These are phyloP conservation scores for Alloplasta piceator DNA, from an alignment of 2,888 invertebrate species.

Conservation along the genomic window DNA sequence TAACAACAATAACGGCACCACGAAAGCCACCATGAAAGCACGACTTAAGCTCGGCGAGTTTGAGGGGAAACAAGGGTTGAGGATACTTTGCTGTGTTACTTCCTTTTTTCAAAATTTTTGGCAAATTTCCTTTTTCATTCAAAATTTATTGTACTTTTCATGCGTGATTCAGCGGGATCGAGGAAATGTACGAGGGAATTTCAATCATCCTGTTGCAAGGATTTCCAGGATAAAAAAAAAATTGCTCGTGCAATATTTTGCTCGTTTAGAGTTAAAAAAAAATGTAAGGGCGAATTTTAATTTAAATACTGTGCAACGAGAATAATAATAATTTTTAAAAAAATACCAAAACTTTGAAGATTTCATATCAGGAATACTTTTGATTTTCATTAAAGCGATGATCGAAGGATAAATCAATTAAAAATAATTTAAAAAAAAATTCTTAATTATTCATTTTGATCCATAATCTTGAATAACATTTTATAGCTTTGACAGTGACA, in stretches of 20 bases:
- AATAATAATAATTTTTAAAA: too few species aligned
- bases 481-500: too few species aligned
- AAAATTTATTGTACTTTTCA: constrained; percentile 58
- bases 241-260: constrained; percentile 69
- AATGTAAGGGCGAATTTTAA: too few species aligned
- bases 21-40: constrained; percentile 73
- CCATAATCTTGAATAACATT: too few species aligned
- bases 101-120: constrained; percentile 25
- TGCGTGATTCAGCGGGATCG: constrained; percentile 71
- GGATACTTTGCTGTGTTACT: constrained; percentile 59
- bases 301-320: too few species aligned
- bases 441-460: too few species aligned
- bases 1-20: constrained; percentile 68
- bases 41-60: constrained; percentile 69
- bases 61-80: constrained; percentile 57
- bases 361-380: too few species aligned
- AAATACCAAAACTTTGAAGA: too few species aligned
- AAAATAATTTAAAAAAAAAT: too few species aligned
- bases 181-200: constrained; percentile 71
- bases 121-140: not conserved
- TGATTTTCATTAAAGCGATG: too few species aligned
- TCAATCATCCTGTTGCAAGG: constrained; percentile 79
- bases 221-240: constrained; percentile 68
- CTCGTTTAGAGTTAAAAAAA: too few species aligned
- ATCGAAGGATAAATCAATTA: too few species aligned